Evolutionary conservation across 2,797 vertebrate species (phyloP).

Genomic region (Rhinichthys osculus): DNA sequence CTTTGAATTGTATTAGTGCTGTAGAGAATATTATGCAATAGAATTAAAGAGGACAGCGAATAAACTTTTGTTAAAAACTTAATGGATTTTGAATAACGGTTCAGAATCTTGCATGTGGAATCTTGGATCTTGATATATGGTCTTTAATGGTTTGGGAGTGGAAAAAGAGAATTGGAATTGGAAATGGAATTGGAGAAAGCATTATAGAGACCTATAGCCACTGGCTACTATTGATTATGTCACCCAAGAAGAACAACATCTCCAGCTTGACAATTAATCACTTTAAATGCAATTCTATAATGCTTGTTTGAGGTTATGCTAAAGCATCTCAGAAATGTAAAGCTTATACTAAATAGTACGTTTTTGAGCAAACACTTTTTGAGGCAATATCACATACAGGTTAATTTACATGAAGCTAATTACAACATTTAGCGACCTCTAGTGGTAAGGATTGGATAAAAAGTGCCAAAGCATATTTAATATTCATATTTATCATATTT

Average conservation of each 20-base stretch:
- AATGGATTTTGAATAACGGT: not conserved
- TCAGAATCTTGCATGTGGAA: not conserved
- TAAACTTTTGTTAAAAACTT: not conserved
- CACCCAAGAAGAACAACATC: slow-evolving; percentile 3
- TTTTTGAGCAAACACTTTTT: not conserved
- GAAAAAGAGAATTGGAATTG: too few species aligned
- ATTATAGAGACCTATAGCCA: slow-evolving; percentile 1
- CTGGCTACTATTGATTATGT: slow-evolving; percentile 36
- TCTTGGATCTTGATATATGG: slow-evolving; percentile 35
- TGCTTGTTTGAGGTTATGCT: not conserved
- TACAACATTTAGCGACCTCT: slow-evolving; percentile 57
- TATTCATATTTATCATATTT: too few species aligned
- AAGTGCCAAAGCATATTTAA: too few species aligned
- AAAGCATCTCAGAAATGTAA: slow-evolving; percentile 1
- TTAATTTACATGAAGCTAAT: slow-evolving; percentile 23
- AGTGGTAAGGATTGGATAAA: slow-evolving; percentile 44
- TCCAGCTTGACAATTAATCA: slow-evolving; percentile 25
- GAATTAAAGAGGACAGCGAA: not conserved
- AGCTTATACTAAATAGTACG: not conserved
- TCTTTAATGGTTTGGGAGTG: not conserved
- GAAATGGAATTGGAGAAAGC: not conserved
- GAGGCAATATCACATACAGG: not conserved
- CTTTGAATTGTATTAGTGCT: slow-evolving; percentile 16
- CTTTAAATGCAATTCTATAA: not conserved
- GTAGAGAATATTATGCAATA: not conserved